Base-by-base conservation (phyloP, 2,888 invertebrate species). In the Lasioglossum marginatum region DNA sequence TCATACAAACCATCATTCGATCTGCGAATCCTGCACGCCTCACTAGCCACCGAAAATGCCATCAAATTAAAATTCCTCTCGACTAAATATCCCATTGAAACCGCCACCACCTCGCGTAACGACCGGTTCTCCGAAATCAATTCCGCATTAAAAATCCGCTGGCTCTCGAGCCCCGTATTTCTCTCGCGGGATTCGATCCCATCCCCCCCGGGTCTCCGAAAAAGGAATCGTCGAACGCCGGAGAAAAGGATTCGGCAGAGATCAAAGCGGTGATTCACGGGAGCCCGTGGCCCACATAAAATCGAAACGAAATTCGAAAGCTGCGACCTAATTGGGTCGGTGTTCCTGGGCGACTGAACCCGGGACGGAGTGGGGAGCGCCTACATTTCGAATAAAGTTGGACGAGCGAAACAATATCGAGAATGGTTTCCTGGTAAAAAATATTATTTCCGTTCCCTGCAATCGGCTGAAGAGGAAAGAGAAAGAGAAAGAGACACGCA, bases 371-470 rank as follows among this genome's bases (percentile, higher is more conserved):
- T 45, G 45, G 16, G 45, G 0, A n/a, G 19, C 5, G 10, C 12
- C 12, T 19, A 16, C 31, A 31, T 63, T 63, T 31, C 63, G 63
- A 63, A 19, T 63, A 8, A 31, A 19, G 16, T 31, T 16, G 31
- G 31, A 31, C 63, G 31, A 31, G 12, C 3, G 8, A 34, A 4
- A 31, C 45, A 73, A 52, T 23, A 37, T 34, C 40, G 57, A 31
- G 74, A 48, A 66, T 68, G 48, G 60, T 23, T 40, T 82, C 40
- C 43, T 19, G 10, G 27, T 6, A 31, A 57, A 63, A 77, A 77
- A 82, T 68, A 82, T 82, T 34, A 68, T 60, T 60, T 68, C 10
- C n/a, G 37, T 2, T 31, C 31, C 19, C 63, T 63, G 19, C 8
- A 5, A 63, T 12, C 27, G 60, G 1, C 5, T 16, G 60, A 14